A percentile compares a stretch with the other conserved stretches of the same genome.
These are phyloP conservation scores for Matsumurasca onukii DNA, from an alignment of 1,140 invertebrate species.

Conservation along the genomic window DNA sequence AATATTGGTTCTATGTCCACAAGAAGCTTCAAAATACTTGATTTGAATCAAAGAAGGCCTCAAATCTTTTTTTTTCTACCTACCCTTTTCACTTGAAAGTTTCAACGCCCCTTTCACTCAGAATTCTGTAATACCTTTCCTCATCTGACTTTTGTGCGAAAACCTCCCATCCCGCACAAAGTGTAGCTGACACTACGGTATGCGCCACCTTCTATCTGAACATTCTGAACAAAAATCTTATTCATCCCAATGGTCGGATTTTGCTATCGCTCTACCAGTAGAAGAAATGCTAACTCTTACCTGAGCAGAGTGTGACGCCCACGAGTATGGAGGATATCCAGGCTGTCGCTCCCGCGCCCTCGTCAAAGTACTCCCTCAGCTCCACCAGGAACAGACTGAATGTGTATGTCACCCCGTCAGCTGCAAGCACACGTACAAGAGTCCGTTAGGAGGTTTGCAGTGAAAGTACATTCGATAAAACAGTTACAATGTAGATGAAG, in stretches of 20 bases:
- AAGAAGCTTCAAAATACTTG: background rate
- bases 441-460: too few relatives aligned
- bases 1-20: background rate
- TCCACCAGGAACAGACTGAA: constrained; percentile 84
- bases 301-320: constrained; percentile 88
- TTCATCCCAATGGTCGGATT: background rate
- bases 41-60: background rate
- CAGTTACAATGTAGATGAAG: too few relatives aligned
- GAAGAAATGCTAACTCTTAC: too few relatives aligned
- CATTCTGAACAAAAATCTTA: background rate
- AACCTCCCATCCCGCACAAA: background rate
- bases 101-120: too few relatives aligned
- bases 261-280: background rate
- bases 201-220: background rate
- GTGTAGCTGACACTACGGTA: background rate
- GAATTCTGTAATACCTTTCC: background rate
- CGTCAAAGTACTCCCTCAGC: constrained; percentile 78
- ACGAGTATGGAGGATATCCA: constrained; percentile 91
- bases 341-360: constrained; percentile 73
- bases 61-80: background rate
- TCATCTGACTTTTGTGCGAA: background rate
- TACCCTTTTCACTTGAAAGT: too few relatives aligned
- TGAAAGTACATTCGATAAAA: too few relatives aligned
- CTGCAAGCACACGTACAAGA: constrained; percentile 62
- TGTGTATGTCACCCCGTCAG: constrained; percentile 89